Conservation (phyloP, 2,797 vertebrate genomes). For the Acanthopagrus latus region DNA sequence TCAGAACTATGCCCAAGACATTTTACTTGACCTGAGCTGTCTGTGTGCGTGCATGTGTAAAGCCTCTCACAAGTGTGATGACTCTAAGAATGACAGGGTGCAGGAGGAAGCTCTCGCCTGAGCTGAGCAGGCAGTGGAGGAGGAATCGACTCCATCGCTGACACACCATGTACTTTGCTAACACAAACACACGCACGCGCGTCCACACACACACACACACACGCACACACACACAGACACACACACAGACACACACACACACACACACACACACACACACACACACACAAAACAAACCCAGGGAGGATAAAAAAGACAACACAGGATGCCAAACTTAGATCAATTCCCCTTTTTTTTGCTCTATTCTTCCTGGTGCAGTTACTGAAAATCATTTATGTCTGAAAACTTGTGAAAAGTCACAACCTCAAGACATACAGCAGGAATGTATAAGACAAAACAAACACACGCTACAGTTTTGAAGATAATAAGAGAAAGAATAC, state of each 20-base stretch:
- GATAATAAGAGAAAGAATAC: neutral
- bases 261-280: constrained; percentile 34
- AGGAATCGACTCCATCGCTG: constrained; percentile 94
- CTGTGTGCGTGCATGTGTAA: constrained; percentile 30
- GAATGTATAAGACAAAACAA: neutral
- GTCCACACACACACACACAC: constrained; percentile 20
- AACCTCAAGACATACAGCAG: constrained; percentile 8
- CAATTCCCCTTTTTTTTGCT: constrained; percentile 7
- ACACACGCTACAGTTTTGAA: neutral
- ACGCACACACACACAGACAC: constrained; percentile 34
- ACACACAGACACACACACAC: constrained; percentile 30
- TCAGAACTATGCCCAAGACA: constrained; percentile 20
- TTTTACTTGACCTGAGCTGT: constrained; percentile 11
- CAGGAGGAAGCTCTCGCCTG: constrained; percentile 85
- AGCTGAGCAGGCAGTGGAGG: constrained; percentile 86
- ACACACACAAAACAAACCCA: constrained; percentile 20
- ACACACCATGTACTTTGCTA: constrained; percentile 86
- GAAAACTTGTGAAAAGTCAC: constrained; percentile 4
- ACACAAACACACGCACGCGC: constrained; percentile 29
- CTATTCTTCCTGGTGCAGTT: constrained; percentile 4
- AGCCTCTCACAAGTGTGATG: constrained; percentile 88
- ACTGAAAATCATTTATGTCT: constrained; percentile 7
- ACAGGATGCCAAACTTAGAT: constrained; percentile 6
- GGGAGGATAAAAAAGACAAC: constrained; percentile 3
- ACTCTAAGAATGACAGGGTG: constrained; percentile 90